Base-by-base conservation (phyloP, 1,140 invertebrate species). In the Coenobita brevimanus region DNA sequence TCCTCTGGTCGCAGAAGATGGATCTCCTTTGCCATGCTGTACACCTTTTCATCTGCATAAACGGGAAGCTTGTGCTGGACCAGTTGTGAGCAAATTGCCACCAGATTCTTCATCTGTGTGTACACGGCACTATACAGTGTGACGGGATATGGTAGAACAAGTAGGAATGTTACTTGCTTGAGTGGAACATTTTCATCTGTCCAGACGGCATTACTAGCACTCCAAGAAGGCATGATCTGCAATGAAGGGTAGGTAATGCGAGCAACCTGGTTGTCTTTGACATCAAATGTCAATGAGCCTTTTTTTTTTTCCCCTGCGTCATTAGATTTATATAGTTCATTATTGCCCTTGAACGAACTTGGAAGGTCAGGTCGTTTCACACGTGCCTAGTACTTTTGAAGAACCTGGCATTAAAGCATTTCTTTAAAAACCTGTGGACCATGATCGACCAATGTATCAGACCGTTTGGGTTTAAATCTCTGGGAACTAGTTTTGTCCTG, bases 191-290 rank as follows among this genome's bases (percentile, higher is more conserved):
- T 33, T 46, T 79, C 50, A 10, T 79, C 76, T 46, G 76, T 79
- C 50, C 76, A 79, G 54, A 33, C n/a, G 10, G 43, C 46, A 33
- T 79, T 13, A n/a, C 41, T 79, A 54, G 76, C 76, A 57, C 76
- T 79, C 76, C 76, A 60, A 3, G 76, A 79, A 27, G 41, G 76
- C 54, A 79, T 79, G 17, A 33, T 50, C 76, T 57, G 54, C 54
- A 46, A 57, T 46, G 24, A 24, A 79, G 76, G 46, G 54, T 79
- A 79, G 50, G 54, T 60, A 4, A 24, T 54, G 30, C 38, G n/a
- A 30, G 46, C 46, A 6, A 50, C 17, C 6, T 50, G 46, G 46
- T 79, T 4, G 50, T 75, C 71, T 43, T 50, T 54, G 38, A 57
- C 8, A 50, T 50, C 46, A 50, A 50, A 17, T 79, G 76, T 30